These are phyloP conservation scores for Ammospiza caudacuta DNA, from an alignment of 2,113 vertebrate genomes.

Conservation along the genomic window DNA sequence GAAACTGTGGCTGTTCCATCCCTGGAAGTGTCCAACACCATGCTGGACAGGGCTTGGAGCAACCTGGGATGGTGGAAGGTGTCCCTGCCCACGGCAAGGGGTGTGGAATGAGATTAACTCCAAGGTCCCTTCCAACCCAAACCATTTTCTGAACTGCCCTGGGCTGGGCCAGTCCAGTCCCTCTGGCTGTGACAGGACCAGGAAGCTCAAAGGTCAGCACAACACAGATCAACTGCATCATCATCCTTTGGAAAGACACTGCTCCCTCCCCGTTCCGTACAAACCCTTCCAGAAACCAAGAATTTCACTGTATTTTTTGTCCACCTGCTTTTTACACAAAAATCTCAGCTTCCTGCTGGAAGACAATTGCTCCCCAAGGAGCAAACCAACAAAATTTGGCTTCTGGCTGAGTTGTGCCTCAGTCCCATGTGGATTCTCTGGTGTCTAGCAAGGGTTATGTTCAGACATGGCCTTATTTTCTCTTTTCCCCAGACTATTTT, in stretches of 20 bases:
- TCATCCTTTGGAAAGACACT: not conserved
- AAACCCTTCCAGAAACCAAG: not conserved
- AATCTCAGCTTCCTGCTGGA: not conserved
- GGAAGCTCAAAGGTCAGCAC: not conserved
- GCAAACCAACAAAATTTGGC: not conserved
- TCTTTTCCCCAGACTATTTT: not conserved
- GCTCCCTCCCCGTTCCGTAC: not conserved
- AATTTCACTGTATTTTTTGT: not conserved
- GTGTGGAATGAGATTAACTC: not conserved
- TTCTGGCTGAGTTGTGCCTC: not conserved
- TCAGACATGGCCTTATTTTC: not conserved
- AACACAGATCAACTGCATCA: not conserved
- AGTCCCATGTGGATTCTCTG: not conserved
- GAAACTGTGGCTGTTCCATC: not conserved
- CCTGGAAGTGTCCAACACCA: not conserved
- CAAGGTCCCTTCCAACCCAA: not conserved
- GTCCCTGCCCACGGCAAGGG: no score
- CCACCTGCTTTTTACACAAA: not conserved
- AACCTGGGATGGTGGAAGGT: not conserved
- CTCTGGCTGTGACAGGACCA: not conserved
- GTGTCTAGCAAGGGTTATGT: not conserved
- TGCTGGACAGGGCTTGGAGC: rapidly evolving
- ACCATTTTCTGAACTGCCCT: not conserved
- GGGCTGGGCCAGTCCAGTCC: not conserved
- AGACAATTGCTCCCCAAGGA: not conserved